These are phyloP conservation scores for Gorsachius goisagi DNA, from an alignment of 2,113 vertebrate species.

Conservation along the genomic window DNA sequence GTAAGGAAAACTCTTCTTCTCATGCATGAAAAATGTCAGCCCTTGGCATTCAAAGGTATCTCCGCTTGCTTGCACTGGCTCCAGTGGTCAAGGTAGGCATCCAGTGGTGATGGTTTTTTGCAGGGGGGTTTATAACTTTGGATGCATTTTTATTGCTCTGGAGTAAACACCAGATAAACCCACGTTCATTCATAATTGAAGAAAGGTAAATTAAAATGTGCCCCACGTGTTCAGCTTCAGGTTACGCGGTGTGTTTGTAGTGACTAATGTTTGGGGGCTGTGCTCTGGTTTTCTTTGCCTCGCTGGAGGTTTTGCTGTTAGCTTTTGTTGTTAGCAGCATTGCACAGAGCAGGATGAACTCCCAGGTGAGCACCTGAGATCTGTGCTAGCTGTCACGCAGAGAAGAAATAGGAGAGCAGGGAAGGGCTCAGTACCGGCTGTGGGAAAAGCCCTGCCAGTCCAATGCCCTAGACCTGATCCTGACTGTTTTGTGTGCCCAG, in stretches of 20 bases:
- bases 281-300: background rate
- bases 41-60: background rate
- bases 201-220: background rate
- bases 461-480: background rate
- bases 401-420: background rate
- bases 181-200: background rate
- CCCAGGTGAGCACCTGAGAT: background rate
- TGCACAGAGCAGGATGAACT: background rate
- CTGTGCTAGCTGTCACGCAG: background rate
- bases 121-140: background rate
- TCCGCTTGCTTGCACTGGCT: rapidly evolving
- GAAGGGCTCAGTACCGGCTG: background rate
- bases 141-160: background rate
- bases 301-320: background rate
- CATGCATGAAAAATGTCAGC: background rate
- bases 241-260: rapidly evolving
- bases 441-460: background rate
- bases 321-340: background rate
- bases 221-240: background rate
- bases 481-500: background rate
- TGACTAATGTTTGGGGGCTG: background rate
- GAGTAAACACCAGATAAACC: background rate
- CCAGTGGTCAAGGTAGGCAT: background rate
- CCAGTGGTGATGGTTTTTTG: background rate
- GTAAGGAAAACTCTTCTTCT: background rate